Percentiles rank a stretch among this genome's conserved stretches.
Evolutionary conservation across 2,797 vertebrate species (phyloP).

Genomic region (Neostethus bicornis): DNA sequence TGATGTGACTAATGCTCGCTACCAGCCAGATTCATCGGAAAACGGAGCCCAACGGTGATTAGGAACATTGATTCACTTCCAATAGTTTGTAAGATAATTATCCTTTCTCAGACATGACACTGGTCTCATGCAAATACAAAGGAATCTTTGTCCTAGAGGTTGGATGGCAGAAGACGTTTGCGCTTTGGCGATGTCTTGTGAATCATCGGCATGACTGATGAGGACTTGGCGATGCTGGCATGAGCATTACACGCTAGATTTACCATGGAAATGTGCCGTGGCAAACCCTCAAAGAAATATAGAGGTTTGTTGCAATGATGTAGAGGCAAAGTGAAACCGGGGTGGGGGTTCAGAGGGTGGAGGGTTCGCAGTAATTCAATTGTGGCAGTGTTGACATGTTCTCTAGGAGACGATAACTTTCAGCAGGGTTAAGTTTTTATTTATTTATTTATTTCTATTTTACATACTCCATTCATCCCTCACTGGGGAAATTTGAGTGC

Average conservation of each 20-base stretch:
- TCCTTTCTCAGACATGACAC: conserved; percentile 4
- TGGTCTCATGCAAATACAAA: conserved; percentile 17
- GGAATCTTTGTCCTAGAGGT: conserved; percentile 21
- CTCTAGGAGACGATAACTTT: too few species aligned
- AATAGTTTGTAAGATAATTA: conserved; percentile 3
- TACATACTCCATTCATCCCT: too few species aligned
- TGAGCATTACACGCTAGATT: conserved; percentile 63
- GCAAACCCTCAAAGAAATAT: conserved; percentile 65
- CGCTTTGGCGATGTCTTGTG: conserved; percentile 58
- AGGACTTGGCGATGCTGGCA: conserved; percentile 43
- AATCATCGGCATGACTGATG: conserved; percentile 63
- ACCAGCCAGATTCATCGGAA: background rate
- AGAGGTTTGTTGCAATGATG: conserved; percentile 57
- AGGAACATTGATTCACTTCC: conserved; percentile 23
- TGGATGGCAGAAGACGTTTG: conserved; percentile 30
- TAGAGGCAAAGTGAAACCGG: conserved; percentile 22
- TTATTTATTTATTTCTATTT: too few species aligned
- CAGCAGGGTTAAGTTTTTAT: too few species aligned
- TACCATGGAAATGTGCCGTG: conserved; percentile 66
- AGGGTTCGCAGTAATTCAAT: conserved; percentile 7
- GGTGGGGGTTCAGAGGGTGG: conserved; percentile 2
- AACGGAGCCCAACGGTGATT: conserved; percentile 14
- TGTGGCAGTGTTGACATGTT: background rate
- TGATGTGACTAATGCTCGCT: conserved; percentile 8
- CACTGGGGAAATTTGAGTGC: too few species aligned